phyloP scores from a whole-genome alignment of 2,113 vertebrate species.

The Microtus oregoni region DNA sequence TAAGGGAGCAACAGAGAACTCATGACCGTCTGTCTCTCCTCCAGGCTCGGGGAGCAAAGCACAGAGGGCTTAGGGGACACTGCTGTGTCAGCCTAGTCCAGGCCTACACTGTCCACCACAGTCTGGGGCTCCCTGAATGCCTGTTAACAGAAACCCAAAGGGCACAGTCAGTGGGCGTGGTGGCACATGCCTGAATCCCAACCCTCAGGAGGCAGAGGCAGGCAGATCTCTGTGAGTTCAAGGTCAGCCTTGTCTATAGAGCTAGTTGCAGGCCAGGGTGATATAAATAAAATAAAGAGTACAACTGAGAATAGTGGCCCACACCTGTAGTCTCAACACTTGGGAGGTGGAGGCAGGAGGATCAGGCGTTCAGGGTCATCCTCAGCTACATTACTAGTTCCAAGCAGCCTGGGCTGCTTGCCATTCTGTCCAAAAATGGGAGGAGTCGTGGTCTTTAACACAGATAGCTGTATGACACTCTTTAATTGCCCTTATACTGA shows the following conservation, averaged over 20 bases:
- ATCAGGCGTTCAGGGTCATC: background rate
- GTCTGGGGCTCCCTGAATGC: background rate
- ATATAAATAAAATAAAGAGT: background rate
- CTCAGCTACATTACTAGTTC: background rate
- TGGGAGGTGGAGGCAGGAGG: background rate
- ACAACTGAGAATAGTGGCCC: background rate
- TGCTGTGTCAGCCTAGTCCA: background rate
- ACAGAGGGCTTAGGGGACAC: background rate
- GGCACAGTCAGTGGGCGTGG: background rate
- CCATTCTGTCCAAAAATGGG: background rate
- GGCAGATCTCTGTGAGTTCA: background rate
- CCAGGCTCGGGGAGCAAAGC: no score
- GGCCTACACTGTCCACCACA: background rate
- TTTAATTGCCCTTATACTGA: background rate
- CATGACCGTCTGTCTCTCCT: background rate
- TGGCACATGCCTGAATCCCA: background rate
- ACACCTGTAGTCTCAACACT: background rate
- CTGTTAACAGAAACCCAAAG: background rate
- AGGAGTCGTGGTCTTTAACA: background rate
- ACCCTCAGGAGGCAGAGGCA: background rate
- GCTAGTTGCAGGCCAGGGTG: no score
- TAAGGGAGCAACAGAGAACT: background rate
- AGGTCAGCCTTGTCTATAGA: background rate
- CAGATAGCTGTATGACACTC: background rate
- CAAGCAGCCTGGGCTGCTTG: background rate